Evolutionary conservation across 2,888 invertebrate species (phyloP).

Genomic region (Acleris emargana): DNA sequence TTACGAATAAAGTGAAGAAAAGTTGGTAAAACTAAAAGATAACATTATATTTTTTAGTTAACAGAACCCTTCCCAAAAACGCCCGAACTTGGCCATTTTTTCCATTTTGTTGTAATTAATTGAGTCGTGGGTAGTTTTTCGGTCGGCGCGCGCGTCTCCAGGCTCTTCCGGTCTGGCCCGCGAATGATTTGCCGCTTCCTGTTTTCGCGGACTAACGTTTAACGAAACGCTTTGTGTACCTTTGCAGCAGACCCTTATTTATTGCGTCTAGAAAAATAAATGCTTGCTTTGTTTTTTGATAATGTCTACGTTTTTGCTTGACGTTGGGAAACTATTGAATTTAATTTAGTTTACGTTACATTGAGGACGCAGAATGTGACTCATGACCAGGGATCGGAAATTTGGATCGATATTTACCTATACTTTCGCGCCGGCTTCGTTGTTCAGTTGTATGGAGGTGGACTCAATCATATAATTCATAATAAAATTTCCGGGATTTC

Average conservation of each 20-base stretch:
- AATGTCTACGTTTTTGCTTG: neutral
- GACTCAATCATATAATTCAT: too few species aligned
- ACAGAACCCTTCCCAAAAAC: conserved; percentile 10
- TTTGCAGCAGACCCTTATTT: conserved; percentile 37
- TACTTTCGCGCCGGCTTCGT: too few species aligned
- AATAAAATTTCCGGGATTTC: too few species aligned
- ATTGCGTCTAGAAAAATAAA: conserved; percentile 36
- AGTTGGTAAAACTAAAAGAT: too few species aligned
- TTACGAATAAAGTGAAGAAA: too few species aligned
- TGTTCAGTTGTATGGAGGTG: too few species aligned
- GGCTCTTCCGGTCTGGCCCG: conserved; percentile 38
- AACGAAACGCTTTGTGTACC: conserved; percentile 38
- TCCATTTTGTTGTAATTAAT: conserved; percentile 34
- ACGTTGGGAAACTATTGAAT: neutral
- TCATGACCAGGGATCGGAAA: too few species aligned
- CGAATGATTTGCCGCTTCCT: conserved; percentile 43
- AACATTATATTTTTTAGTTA: too few species aligned
- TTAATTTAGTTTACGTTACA: neutral
- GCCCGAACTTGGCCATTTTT: conserved; percentile 14
- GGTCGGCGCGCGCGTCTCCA: conserved; percentile 39
- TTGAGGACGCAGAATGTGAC: too few species aligned
- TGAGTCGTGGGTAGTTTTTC: conserved; percentile 41
- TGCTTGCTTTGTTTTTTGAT: conserved; percentile 15
- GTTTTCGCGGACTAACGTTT: conserved; percentile 39
- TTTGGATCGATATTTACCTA: too few species aligned